Base-by-base conservation (phyloP, 1,140 invertebrate genomes). In the Parapsyche elsis region DNA sequence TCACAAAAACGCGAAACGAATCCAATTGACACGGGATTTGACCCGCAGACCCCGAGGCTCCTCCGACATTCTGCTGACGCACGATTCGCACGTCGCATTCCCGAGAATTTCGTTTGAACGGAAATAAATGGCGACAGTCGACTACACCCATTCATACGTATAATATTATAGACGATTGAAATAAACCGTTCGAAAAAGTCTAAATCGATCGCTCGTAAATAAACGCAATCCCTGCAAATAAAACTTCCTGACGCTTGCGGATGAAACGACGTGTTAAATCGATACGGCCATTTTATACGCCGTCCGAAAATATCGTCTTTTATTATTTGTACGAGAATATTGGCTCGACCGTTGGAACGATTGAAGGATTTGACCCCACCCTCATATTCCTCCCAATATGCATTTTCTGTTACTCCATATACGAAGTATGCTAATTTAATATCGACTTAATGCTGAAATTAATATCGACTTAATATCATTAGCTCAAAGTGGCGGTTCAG, bases 11-110 rank as follows among this genome's bases (percentile, higher is more conserved):
- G 45, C 73, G 46, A 24, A 75, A 21, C 73, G 73, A 75, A 75
- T 75, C 23, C 21, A 75, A 75, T 75, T 75, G 73, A 75, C 73
- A 75, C 49, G 73, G 49, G 49, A 75, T 57, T 75, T 75, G 73
- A 75, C 73, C 73, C 71, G 21, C 38, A 24, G 71, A 74, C 71
- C 71, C 49, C 71, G 71, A 73, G 38, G 30, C 7, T 38, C n/a
- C 45, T 21, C 10, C 5, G 53, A 26, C 64, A 16, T 57, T 75
- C 24, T 75, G 73, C 73, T 75, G 73, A 75, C 73, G 73, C 73
- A 75, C 73, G 73, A 49, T 57, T 75, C 73, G 73, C 73, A 57
- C 49, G 45, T 16, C 45, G 16, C 73, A 75, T 46, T 75, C 73
- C 23, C 12, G 24, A 67, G 23, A 23, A 67, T 67, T 26, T 67